Evolutionary conservation across 2,888 invertebrate genomes (phyloP).

Genomic region (Drosophila greeni): DNA sequence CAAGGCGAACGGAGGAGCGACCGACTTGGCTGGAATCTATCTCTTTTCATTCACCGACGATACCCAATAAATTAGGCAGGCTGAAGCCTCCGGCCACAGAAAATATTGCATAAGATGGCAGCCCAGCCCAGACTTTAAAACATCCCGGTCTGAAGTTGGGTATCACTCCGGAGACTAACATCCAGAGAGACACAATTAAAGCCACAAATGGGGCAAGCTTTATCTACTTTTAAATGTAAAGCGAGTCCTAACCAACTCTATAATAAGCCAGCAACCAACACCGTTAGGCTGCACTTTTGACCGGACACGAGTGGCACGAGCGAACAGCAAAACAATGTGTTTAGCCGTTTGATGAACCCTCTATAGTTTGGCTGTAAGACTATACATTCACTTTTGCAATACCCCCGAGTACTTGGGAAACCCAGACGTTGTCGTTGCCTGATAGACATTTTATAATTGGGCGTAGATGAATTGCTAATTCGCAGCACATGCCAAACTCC

Average conservation of each 20-base stretch:
- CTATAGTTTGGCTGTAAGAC: slow-evolving; percentile 9
- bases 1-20: slow-evolving; percentile 22
- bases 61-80: slow-evolving; percentile 14
- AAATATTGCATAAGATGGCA: slow-evolving; percentile 9
- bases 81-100: slow-evolving; percentile 11
- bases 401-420: neutral
- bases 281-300: slow-evolving; percentile 56
- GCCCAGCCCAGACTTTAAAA: neutral
- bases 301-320: slow-evolving; percentile 42
- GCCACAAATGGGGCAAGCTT: neutral
- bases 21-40: slow-evolving; percentile 18
- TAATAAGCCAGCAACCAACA: slow-evolving; percentile 7
- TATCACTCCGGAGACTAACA: neutral
- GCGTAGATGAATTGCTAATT: slow-evolving; percentile 55
- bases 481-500: slow-evolving; percentile 8
- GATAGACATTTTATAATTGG: slow-evolving; percentile 49
- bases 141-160: neutral
- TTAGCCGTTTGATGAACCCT: slow-evolving; percentile 37
- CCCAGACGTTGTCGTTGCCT: neutral
- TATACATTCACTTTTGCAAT: slow-evolving; percentile 62
- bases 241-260: slow-evolving; percentile 1
- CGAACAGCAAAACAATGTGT: slow-evolving; percentile 36
- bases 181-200: slow-evolving; percentile 1
- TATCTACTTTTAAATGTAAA: slow-evolving; percentile 32
- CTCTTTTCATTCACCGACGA: slow-evolving; percentile 11